Base-by-base conservation (phyloP, 2,888 invertebrate species). In the Exocentrus adspersus region DNA sequence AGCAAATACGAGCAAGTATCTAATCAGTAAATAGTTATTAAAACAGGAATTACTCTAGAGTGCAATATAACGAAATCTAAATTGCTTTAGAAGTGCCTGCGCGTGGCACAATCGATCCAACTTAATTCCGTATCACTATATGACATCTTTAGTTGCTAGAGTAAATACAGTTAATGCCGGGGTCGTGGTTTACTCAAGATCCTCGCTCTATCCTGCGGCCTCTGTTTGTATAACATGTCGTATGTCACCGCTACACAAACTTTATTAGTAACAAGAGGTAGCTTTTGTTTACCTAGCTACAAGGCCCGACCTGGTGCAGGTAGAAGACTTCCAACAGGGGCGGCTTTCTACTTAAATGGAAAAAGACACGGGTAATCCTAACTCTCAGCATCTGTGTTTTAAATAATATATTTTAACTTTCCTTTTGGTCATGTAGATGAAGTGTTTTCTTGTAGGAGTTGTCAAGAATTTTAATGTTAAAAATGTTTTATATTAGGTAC, bases 231-330 rank as follows among this genome's bases (percentile, higher is more conserved):
- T 76, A 78, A 78, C 77, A 79, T 81, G 81, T 80, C 80, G 79
- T 76, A 80, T 80, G 81, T 81, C 81, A 81, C 77, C 76, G 78
- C 76, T 78, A 72, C 71, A 78, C 80, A 81, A 81, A 81, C 81
- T 81, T 79, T 80, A 81, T 81, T 81, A 81, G 79, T 77, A 79
- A 81, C 81, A 80, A 80, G 78, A 80, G 79, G 78, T 78, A 73
- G 74, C 74, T 73, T 75, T 72, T 78, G 75, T 81, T 79, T 76
- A 75, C 73, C 54, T 54, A 54, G 54, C 54, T 43, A 54, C 30
- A 54, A 42, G 21, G 28, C 24, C 54, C 54, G 24, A 14, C 43
- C 54, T 43, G 54, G 54, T 54, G 54, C 54, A 54, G 54, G 54
- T 54, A 54, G 54, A 16, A 43, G 28, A 19, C 19, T 43, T 21